Evolutionary conservation across 2,113 vertebrate species (phyloP).

Genomic region (Neogobius melanostomus): DNA sequence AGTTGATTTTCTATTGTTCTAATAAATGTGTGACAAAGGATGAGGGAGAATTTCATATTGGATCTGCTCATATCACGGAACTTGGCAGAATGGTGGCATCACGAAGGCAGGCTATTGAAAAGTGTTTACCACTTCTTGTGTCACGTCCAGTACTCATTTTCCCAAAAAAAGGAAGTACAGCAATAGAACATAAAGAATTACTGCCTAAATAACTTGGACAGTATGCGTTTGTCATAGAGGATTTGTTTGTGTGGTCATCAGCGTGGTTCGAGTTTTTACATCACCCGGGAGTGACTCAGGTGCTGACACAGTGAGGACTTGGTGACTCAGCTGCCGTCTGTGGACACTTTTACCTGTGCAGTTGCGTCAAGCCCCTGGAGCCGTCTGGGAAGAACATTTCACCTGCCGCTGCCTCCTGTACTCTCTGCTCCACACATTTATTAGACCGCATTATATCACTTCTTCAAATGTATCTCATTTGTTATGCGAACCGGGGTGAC

Average conservation of each 20-base stretch:
- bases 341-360: constrained; percentile 11
- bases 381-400: constrained; percentile 9
- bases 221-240: too few relatives aligned
- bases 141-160: too few relatives aligned
- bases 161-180: too few relatives aligned
- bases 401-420: constrained; percentile 39
- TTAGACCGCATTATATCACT: constrained; percentile 65
- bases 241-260: not conserved
- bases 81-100: too few relatives aligned
- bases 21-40: too few relatives aligned
- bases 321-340: not conserved
- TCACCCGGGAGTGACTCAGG: not conserved
- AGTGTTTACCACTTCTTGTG: too few relatives aligned
- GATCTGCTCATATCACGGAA: too few relatives aligned
- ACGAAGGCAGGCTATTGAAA: too few relatives aligned
- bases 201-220: too few relatives aligned
- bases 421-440: constrained; percentile 53
- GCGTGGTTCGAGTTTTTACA: not conserved
- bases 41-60: too few relatives aligned
- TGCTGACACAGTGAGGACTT: not conserved
- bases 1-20: too few relatives aligned
- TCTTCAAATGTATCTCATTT: constrained; percentile 70
- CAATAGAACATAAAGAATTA: too few relatives aligned
- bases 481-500: constrained; percentile 65
- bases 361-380: constrained; percentile 15